Base-by-base conservation (phyloP, 1,140 invertebrate genomes). In the Cotesia glomerata region DNA sequence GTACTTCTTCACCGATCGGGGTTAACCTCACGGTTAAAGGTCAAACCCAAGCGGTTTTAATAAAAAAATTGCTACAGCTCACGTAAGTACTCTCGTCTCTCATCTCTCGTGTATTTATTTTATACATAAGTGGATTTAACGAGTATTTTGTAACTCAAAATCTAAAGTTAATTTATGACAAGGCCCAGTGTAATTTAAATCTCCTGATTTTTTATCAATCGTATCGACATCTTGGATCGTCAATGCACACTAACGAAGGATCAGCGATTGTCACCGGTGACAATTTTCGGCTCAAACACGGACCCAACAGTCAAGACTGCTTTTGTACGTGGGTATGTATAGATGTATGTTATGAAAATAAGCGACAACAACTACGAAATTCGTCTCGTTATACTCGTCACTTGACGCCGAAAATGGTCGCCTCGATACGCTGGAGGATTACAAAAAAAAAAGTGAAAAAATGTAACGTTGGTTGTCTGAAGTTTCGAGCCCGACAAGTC, bases 111-210 rank as follows among this genome's bases (percentile, higher is more conserved):
- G 11, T 45, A 45, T 45, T 80, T 84, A 84, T 84, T 82, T 83
- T 83, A 79, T 79, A 80, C 80, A 80, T 86, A 85, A 86, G 85
- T 86, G 84, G 84, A 86, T 86, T 85, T 85, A 86, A 85, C 85
- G 84, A 86, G 85, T 84, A 86, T 86, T 86, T 86, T 84, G 84
- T 86, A 86, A 45, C 8, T 86, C 85, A 85, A 84, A 79, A 26
- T 26, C 3, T 26, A 26, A 79, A 81, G 72, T 78, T 75, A 85
- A 86, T 86, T 86, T 86, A 85, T 84, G 84, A 84, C 81, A 73
- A 78, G 80, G 80, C 79, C 85, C 82, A 82, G 84, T 86, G 14
- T 14, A 54, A 45, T 45, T 45, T 45, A 9, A 45, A 7, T 45
- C 0, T 45, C 5, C 26, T 3, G 26, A 26, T 26, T 26, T 26